Evolutionary conservation across 2,797 vertebrate genomes (phyloP).

Genomic region (Kryptolebias ocellatus): DNA sequence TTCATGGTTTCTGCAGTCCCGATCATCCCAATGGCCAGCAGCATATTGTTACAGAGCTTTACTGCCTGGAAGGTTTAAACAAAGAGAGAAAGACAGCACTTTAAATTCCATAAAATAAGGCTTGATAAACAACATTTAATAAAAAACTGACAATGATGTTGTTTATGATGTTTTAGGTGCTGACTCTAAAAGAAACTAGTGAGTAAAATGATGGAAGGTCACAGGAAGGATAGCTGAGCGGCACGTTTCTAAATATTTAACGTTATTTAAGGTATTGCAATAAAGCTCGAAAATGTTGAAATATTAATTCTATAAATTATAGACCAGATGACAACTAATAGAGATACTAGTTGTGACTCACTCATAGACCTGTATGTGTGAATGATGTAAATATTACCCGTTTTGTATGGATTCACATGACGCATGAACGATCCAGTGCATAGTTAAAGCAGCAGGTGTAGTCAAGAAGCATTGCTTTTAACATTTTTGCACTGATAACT

Average conservation of each 20-base stretch:
- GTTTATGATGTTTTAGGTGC: too few relatives aligned
- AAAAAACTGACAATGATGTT: slow-evolving; percentile 1
- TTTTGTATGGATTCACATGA: too few relatives aligned
- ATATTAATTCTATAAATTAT: not conserved
- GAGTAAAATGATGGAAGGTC: not conserved
- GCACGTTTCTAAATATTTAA: not conserved
- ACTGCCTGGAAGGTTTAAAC: slow-evolving; percentile 85
- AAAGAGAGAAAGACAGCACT: slow-evolving; percentile 16
- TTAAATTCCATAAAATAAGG: slow-evolving; percentile 2
- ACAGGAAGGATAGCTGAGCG: not conserved
- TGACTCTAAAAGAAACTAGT: slow-evolving; percentile 2
- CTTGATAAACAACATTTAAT: slow-evolving; percentile 5
- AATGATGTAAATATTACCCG: not conserved
- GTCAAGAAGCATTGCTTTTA: too few relatives aligned
- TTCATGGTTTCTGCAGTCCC: slow-evolving; percentile 99
- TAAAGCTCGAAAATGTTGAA: not conserved
- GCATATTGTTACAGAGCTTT: slow-evolving; percentile 99
- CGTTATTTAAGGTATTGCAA: not conserved
- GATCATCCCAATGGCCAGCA: slow-evolving; percentile 97
- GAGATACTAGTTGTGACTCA: not conserved
- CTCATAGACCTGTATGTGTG: not conserved
- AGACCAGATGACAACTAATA: not conserved
- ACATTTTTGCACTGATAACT: too few relatives aligned
- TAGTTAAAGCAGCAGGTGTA: too few relatives aligned
- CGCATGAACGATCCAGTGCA: too few relatives aligned